A percentile compares a stretch with the other conserved stretches of the same genome.
Evolutionary conservation across 2,797 vertebrate genomes (phyloP).

Genomic region (Notoglanidium macrostoma): DNA sequence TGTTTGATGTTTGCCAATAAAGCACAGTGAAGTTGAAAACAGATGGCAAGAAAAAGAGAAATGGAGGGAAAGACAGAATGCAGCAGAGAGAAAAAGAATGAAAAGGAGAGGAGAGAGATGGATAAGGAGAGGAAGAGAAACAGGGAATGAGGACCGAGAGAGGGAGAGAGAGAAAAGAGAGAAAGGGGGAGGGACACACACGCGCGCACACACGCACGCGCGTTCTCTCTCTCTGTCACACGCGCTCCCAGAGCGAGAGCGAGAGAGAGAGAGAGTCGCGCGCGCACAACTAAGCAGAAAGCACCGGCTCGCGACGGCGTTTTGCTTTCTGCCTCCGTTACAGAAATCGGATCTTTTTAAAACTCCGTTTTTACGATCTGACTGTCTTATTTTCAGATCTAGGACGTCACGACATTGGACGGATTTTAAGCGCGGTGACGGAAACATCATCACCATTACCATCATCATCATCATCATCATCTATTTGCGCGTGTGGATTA

Average conservation of each 20-base stretch:
- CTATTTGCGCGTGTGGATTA: slow-evolving; percentile 26
- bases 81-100: slow-evolving; percentile 27
- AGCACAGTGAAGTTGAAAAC: neutral
- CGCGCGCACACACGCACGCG: neutral
- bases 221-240: neutral
- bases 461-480: neutral
- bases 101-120: slow-evolving; percentile 1
- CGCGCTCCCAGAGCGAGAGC: neutral
- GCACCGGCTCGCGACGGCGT: slow-evolving; percentile 2
- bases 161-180: neutral
- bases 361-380: neutral
- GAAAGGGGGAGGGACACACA: neutral
- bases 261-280: neutral
- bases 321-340: slow-evolving; percentile 4
- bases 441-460: neutral
- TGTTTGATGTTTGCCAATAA: neutral
- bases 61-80: slow-evolving; percentile 32
- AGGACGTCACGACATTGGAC: neutral
- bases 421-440: slow-evolving; percentile 1
- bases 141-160: neutral
- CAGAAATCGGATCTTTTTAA: neutral
- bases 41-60: neutral
- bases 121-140: neutral
- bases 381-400: neutral
- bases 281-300: slow-evolving; percentile 21